Conservation (phyloP, 2,797 vertebrate species). For the Sphenopsis melanotis region DNA sequence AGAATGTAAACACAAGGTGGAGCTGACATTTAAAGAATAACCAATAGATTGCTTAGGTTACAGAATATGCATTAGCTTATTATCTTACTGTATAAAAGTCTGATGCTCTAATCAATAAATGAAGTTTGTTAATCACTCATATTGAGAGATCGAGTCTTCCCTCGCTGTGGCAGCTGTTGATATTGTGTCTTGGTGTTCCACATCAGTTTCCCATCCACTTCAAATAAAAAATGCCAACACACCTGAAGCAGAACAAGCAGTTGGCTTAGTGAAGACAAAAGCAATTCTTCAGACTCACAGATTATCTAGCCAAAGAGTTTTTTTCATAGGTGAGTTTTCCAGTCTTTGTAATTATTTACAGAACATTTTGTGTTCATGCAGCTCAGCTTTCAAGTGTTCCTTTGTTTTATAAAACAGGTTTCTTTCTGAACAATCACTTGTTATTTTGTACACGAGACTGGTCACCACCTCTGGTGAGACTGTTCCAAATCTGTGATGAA, state of each 20-base stretch:
- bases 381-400: background rate
- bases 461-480: background rate
- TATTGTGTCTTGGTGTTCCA: background rate
- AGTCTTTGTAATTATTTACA: background rate
- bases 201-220: background rate
- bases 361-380: background rate
- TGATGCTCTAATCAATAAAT: too few species aligned
- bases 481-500: background rate
- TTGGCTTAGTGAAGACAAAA: background rate
- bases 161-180: too few species aligned
- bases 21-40: too few species aligned
- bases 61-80: too few species aligned
- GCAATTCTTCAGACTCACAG: background rate
- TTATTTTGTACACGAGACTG: background rate
- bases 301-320: background rate
- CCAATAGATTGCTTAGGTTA: too few species aligned
- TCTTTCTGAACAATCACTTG: background rate
- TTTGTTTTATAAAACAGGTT: background rate
- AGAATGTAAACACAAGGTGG: too few species aligned
- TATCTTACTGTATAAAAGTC: too few species aligned
- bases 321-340: background rate
- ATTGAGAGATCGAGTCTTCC: too few species aligned
- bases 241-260: background rate
- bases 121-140: too few species aligned
- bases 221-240: background rate